Percentiles rank a stretch among this genome's conserved stretches.
Conservation (phyloP, 2,797 vertebrate species). For the Scyliorhinus canicula region DNA sequence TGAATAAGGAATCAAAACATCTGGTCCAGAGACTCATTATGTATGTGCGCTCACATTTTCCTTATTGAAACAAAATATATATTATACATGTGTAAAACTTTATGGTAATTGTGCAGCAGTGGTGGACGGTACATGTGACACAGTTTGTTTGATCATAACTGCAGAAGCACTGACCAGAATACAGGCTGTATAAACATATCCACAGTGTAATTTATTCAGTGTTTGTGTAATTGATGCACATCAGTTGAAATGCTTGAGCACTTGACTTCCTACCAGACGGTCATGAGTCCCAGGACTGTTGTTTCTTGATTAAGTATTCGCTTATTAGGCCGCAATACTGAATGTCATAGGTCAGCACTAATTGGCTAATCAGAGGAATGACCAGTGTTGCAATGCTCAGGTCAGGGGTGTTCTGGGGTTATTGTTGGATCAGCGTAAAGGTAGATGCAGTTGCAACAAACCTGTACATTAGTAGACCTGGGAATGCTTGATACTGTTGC, state of each 20-base stretch:
- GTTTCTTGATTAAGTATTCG: neutral
- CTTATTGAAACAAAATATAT: neutral
- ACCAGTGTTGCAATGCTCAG: neutral
- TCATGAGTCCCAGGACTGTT: neutral
- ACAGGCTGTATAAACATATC: neutral
- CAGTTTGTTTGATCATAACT: neutral
- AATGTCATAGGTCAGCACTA: neutral
- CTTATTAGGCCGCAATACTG: neutral
- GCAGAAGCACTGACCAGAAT: neutral
- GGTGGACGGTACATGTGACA: neutral
- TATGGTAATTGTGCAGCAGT: neutral
- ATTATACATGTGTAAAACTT: neutral
- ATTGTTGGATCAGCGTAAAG: neutral
- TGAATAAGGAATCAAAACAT: neutral
- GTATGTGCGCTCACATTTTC: neutral
- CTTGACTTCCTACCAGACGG: slow-evolving; percentile 4
- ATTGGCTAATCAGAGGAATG: slow-evolving; percentile 24
- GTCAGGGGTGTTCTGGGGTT: neutral
- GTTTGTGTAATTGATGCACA: neutral
- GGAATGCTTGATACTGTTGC: neutral
- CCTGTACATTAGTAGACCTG: neutral
- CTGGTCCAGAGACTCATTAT: neutral
- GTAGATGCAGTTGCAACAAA: neutral
- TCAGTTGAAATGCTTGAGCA: neutral
- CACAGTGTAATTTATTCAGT: neutral